Evolutionary conservation across 1,140 invertebrate species (phyloP).

Genomic region (Pinna nobilis): DNA sequence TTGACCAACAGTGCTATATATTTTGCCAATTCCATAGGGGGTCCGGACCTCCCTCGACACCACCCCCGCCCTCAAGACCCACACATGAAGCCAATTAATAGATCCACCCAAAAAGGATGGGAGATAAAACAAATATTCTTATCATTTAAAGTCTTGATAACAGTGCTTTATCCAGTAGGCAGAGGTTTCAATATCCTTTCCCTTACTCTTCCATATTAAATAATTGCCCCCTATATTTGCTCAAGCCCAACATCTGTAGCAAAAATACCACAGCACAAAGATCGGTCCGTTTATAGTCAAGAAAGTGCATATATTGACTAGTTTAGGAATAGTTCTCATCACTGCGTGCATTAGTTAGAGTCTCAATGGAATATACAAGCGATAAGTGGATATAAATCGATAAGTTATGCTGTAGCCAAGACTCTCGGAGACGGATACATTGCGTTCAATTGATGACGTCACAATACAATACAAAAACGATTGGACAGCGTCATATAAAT

Average conservation of each 20-base stretch:
- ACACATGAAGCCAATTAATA: too few relatives aligned
- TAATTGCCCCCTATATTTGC: not conserved
- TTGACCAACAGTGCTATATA: too few relatives aligned
- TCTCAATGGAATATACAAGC: slow-evolving; percentile 19
- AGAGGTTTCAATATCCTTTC: too few relatives aligned
- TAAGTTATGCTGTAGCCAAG: slow-evolving; percentile 1
- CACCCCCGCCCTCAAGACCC: too few relatives aligned
- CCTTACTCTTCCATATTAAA: too few relatives aligned
- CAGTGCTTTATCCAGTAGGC: too few relatives aligned
- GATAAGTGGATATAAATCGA: slow-evolving; percentile 21
- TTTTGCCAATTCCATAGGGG: too few relatives aligned
- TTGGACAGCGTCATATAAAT: slow-evolving; percentile 19
- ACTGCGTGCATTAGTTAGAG: slow-evolving; percentile 14
- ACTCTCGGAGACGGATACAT: not conserved
- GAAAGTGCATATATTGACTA: slow-evolving; percentile 18
- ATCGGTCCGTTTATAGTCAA: slow-evolving; percentile 5
- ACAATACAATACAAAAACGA: slow-evolving; percentile 2
- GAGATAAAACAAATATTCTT: too few relatives aligned
- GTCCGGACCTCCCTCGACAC: too few relatives aligned
- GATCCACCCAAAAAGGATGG: too few relatives aligned
- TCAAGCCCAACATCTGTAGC: not conserved
- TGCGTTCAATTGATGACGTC: slow-evolving; percentile 10
- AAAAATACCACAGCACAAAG: not conserved
- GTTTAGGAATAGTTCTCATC: slow-evolving; percentile 12
- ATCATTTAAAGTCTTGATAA: too few relatives aligned